Base-by-base conservation (phyloP, 1,140 invertebrate species). In the Pseudachorutes palmiensis region DNA sequence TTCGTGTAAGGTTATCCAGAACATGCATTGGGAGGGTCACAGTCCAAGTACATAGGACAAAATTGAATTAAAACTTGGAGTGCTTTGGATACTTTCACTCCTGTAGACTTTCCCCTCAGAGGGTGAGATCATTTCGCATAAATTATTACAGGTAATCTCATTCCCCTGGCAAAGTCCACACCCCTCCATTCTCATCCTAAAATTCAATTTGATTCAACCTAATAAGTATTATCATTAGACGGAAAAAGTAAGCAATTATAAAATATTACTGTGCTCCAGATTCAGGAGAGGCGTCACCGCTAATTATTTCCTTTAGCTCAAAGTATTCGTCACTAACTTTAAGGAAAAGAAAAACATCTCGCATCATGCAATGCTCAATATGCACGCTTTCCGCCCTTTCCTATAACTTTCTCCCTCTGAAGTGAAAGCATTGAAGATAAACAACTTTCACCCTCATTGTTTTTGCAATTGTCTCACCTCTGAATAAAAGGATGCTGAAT, bases 21-120 rank as follows among this genome's bases (percentile, higher is more conserved):
- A 55, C 51, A 55, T 55, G 51, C 51, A 55, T 55, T 55, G 51
- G 51, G 51, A 55, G n/a, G n/a, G n/a, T n/a, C n/a, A n/a, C n/a
- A n/a, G n/a, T n/a, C n/a, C n/a, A n/a, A 19, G 36, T 45, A 45
- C 36, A 45, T 45, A 9, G 36, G 36, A 19, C 9, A 45, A 45
- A 45, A 45, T 45, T 45, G 36, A 45, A 45, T 45, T 45, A 45
- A 45, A 45, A 45, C 9, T n/a, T n/a, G n/a, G n/a, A n/a, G n/a
- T n/a, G n/a, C n/a, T n/a, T n/a, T n/a, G n/a, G n/a, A n/a, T n/a
- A n/a, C n/a, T n/a, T n/a, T n/a, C n/a, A n/a, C n/a, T 45, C 9
- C 36, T 45, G 19, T 45, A 45, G 19, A 45, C 9, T 45, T 45
- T 19, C 36, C 36, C 19, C n/a, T n/a, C n/a, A n/a, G n/a, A n/a